Evolutionary conservation across 2,113 vertebrate genomes (phyloP).

Genomic region (Turnix velox): DNA sequence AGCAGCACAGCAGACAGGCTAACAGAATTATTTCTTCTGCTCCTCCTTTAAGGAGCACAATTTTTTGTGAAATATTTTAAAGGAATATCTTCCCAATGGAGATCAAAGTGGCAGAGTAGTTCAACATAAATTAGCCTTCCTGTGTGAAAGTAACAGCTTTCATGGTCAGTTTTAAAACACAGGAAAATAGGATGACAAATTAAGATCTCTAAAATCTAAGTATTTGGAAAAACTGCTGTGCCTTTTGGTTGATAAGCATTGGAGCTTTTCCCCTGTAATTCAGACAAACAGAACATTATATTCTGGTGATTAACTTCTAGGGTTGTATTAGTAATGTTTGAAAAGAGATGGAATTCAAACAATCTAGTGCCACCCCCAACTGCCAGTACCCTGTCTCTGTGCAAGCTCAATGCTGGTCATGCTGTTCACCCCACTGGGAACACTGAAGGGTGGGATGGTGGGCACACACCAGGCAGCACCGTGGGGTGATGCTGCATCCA

Average conservation of each 20-base stretch:
- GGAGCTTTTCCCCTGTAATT: too few species aligned
- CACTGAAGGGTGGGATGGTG: too few species aligned
- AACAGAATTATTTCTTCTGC: not conserved
- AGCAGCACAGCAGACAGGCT: not conserved
- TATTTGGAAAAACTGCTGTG: not conserved
- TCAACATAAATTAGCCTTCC: not conserved
- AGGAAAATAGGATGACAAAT: not conserved
- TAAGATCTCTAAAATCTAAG: not conserved
- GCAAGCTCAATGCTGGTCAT: not conserved
- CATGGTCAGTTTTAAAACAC: not conserved
- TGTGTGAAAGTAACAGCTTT: not conserved
- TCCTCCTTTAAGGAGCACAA: not conserved
- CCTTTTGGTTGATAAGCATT: not conserved
- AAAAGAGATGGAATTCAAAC: not conserved
- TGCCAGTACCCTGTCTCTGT: not conserved
- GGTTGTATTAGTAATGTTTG: accelerated
- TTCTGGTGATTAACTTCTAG: not conserved
- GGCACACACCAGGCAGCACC: accelerated
- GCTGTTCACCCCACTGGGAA: not conserved
- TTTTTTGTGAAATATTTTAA: not conserved
- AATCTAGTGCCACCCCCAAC: accelerated
- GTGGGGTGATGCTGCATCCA: accelerated
- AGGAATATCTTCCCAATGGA: not conserved
- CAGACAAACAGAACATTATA: not conserved
- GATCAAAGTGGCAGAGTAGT: not conserved